Conservation (phyloP, 2,888 invertebrate species). For the Harmothoe impar region DNA sequence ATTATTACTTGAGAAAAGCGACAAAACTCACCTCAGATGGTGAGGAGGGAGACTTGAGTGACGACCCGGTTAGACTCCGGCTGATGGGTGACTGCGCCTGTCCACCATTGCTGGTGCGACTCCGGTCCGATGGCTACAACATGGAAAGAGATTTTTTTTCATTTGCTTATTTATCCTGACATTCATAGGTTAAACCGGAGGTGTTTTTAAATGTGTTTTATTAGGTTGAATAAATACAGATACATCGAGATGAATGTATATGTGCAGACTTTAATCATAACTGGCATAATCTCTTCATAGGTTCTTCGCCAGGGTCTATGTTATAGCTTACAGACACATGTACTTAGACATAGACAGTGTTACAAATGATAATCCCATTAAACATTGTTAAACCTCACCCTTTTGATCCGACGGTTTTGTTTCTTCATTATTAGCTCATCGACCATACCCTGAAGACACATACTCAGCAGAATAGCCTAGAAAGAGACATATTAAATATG, state of each 20-base stretch:
- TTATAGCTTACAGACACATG: too few relatives aligned
- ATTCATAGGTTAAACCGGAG: too few relatives aligned
- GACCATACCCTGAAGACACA: conserved; percentile 97
- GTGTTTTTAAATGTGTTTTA: too few relatives aligned
- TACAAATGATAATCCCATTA: too few relatives aligned
- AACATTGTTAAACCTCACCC: conserved; percentile 70
- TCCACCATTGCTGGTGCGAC: conserved; percentile 25
- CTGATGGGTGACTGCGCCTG: not conserved
- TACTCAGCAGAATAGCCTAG: conserved; percentile 95
- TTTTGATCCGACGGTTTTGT: conserved; percentile 81
- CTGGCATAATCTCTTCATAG: too few relatives aligned
- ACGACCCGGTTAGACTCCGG: conserved; percentile 42
- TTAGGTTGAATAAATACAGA: too few relatives aligned
- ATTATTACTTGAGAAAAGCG: not conserved
- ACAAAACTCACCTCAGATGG: conserved; percentile 53
- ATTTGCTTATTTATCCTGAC: too few relatives aligned
- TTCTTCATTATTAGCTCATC: conserved; percentile 89
- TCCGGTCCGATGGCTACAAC: conserved; percentile 62
- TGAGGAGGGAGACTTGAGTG: conserved; percentile 60
- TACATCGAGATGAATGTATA: too few relatives aligned
- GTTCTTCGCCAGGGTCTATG: too few relatives aligned
- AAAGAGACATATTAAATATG: conserved; percentile 56
- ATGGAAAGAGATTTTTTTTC: not conserved
- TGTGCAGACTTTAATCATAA: too few relatives aligned
- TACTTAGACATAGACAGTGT: too few relatives aligned